Evolutionary conservation across 1,140 invertebrate species (phyloP), one percentile per base, ranked within the genome.

Genomic region (Probaryconus sp.): DNA sequence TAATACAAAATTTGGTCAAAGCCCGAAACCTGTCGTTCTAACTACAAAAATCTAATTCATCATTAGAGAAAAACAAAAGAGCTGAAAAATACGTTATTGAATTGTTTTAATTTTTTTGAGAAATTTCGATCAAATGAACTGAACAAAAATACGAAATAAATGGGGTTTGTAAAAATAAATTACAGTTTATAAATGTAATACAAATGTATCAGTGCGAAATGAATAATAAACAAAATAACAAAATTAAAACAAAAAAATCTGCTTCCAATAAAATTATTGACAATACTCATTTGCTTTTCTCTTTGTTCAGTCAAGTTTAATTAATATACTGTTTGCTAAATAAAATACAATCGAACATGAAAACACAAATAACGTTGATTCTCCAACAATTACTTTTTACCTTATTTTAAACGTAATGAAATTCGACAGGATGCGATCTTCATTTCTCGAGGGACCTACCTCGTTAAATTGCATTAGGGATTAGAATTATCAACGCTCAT

Each of bases 341-440:
- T 16, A 51, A 48, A 40, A 31, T 63, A 17, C 40, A 35, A 38
- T 24, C 26, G 17, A 55, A 18, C 21, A 6, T 24, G 13, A 56
- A 47, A 61, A 38, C 43, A 42, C 53, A 47, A 45, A 4, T 40
- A 14, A 37, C 11, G 45, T 10, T 16, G 56, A 37, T 21, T 24
- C 38, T 9, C 20, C 18, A 33, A 24, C 21, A 42, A 16, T 47
- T 53, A 33, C n/a, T 45, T 53, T 55, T 61, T 63, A 64, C 50
- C 38, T 65, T 48, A 20, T 10, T 56, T 48, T 24, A 31, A 68
- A 47, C 16, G 13, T 53, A 64, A 48, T 61, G 21, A 37, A 30
- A 38, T 43, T 65, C 70, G 61, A 73, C 70, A 73, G 70, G 70
- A 65, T 61, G 55, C 61, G 70, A 60, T 61, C 55, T 65, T 65